Conservation (phyloP, 2,888 invertebrate species). For the Molanna angustata region DNA sequence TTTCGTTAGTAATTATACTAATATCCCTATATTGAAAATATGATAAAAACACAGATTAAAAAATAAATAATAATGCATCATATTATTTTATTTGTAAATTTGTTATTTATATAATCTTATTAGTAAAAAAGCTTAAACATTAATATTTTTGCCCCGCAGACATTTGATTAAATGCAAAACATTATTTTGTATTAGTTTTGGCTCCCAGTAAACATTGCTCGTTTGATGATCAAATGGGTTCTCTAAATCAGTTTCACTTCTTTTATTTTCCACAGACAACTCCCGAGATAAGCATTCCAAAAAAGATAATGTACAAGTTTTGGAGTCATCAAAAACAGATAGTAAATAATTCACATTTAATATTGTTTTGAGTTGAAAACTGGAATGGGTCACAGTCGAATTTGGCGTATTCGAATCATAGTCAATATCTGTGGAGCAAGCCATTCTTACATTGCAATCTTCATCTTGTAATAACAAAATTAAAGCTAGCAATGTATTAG, state of each 20-base stretch:
- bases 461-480: constrained; percentile 56
- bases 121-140: no score
- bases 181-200: no score
- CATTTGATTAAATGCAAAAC: no score
- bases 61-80: no score
- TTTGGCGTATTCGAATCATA: not conserved
- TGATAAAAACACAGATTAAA: no score
- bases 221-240: constrained; percentile 55
- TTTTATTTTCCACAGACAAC: constrained; percentile 3
- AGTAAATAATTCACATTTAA: constrained; percentile 19
- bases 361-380: constrained; percentile 14
- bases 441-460: constrained; percentile 49
- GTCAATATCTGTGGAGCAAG: constrained; percentile 37
- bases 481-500: constrained; percentile 43
- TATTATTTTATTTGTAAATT: no score
- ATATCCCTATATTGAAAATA: no score
- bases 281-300: constrained; percentile 36
- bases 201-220: constrained; percentile 52
- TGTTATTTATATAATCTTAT: no score
- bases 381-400: constrained; percentile 6
- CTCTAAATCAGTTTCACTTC: constrained; percentile 33
- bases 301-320: constrained; percentile 34
- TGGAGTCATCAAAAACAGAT: constrained; percentile 14
- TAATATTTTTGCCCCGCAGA: no score
- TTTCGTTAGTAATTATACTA: no score